Evolutionary conservation across 2,113 vertebrate genomes (phyloP), one percentile per base, ranked within the genome.

Genomic region (Paratilapia polleni): DNA sequence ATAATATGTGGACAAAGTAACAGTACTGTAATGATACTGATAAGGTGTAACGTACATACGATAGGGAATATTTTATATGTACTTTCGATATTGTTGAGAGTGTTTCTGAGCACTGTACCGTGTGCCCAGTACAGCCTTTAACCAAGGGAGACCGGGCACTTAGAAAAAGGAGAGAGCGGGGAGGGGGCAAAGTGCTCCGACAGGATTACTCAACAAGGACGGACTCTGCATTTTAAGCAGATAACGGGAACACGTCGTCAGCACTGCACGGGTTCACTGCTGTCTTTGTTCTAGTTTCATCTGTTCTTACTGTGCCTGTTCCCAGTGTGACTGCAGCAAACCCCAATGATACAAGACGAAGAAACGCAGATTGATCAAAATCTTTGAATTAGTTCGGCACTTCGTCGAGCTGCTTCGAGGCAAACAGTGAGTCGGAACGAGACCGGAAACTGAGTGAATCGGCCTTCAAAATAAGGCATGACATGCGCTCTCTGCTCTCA

Each of bases 391-490:
- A 83, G 8, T 60, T 43, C 5, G 0, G 61, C 4, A 1, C 41
- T 70, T 8, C 4, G 38, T 2, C 31, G 2, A 47, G 7, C 2
- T 20, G 76, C 31, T 3, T 8, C 20, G 12, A 28, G 17, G 13
- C 52, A 49, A 43, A 36, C 54, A 60, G 19, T 4, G n/a, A 56
- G 6, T 17, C 1, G 11, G 8, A 58, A 34, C 13, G 2, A 54
- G 11, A 19, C 81, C 83, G 85, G 92, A 93, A 89, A 28, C 20
- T 0, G 0, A 0, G 3, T 1, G 1, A 2, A 2, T 0, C 1
- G 1, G 2, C 49, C 58, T 84, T 84, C 87, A 90, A 80, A 86
- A 78, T 87, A 84, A 89, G 64, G 24, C n/a, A 26, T 5, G 28
- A 31, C 28, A 2, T 31, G 28, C 28, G 28, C 28, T 24, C 5